Conservation (phyloP, 2,888 invertebrate genomes). For the Ormia ochracea region DNA sequence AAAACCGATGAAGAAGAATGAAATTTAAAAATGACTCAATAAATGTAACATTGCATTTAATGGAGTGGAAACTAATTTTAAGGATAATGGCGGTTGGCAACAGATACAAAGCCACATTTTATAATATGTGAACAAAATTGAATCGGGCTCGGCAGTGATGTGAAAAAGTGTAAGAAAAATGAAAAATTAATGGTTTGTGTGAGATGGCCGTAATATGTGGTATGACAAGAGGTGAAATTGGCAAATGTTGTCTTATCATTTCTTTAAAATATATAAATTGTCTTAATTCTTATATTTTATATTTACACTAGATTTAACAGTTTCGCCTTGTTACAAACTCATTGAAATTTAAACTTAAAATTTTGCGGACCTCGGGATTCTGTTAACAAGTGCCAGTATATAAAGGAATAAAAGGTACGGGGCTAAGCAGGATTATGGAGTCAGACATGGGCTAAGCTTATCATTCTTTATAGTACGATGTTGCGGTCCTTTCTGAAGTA, state of each 20-base stretch:
- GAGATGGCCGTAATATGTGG: background rate
- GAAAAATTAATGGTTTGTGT: background rate
- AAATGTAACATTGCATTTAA: constrained; percentile 49
- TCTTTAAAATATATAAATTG: background rate
- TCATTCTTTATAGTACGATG: no score
- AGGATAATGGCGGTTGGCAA: constrained; percentile 20
- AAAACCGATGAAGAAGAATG: background rate
- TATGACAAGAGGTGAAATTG: background rate
- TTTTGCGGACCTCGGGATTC: no score
- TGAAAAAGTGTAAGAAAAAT: background rate
- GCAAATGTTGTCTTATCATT: background rate
- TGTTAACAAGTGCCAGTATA: no score
- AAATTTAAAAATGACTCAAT: constrained; percentile 40
- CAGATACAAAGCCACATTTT: constrained; percentile 15
- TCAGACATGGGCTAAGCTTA: no score
- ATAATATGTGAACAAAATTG: constrained; percentile 2
- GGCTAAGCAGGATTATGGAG: no score
- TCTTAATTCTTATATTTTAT: background rate
- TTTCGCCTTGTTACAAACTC: no score
- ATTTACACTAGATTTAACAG: background rate
- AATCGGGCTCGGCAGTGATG: background rate
- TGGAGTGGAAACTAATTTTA: constrained; percentile 55
- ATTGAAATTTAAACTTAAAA: no score
- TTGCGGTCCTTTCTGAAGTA: no score
- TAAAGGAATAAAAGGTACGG: no score